Evolutionary conservation across 2,113 vertebrate species (phyloP).

Genomic region (Dipodomys ordii): DNA sequence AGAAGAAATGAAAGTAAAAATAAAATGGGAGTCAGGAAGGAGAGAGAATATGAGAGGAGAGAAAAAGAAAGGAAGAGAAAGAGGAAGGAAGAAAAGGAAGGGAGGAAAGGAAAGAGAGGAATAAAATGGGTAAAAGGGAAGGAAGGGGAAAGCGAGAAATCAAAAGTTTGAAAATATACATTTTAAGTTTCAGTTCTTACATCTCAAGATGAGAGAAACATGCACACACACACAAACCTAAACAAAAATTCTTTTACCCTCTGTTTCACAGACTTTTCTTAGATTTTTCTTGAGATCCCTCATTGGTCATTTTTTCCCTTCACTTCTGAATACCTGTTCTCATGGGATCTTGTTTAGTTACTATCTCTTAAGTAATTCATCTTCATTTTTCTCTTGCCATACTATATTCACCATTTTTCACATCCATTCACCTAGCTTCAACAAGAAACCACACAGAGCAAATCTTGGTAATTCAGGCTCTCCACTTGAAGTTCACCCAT

Average conservation of each 20-base stretch:
- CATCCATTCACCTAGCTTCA: background rate
- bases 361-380: background rate
- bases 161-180: background rate
- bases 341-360: background rate
- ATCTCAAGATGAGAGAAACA: background rate
- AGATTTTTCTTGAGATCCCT: background rate
- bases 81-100: accelerated
- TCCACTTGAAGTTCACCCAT: background rate
- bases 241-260: background rate
- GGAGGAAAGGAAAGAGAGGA: too few species aligned
- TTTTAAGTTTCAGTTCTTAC: background rate
- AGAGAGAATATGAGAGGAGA: too few species aligned
- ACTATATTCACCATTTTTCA: background rate
- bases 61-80: accelerated
- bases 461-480: background rate
- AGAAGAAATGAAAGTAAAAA: too few species aligned
- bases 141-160: background rate
- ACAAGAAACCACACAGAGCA: background rate
- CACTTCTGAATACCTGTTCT: background rate
- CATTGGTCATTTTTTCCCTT: background rate
- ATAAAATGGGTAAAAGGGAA: too few species aligned
- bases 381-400: background rate
- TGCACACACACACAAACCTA: too few species aligned
- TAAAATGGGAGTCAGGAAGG: accelerated
- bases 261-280: background rate